Conservation (phyloP, 2,113 vertebrate genomes). For the Pycnonotus jocosus region DNA sequence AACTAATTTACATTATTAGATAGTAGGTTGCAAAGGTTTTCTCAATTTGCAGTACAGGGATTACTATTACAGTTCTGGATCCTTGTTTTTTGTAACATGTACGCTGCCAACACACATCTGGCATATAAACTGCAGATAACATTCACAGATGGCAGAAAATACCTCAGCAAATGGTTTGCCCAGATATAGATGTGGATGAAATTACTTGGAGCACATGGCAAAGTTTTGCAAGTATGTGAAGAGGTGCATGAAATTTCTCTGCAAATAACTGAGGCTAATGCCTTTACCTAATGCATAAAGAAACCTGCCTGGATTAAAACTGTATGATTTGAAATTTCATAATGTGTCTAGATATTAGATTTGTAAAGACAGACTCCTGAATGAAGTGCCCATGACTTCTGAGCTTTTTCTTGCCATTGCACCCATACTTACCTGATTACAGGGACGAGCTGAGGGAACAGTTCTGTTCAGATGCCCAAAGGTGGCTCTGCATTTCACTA, state of each 20-base stretch:
- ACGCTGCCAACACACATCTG: conserved; percentile 41
- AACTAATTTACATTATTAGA: not conserved
- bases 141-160: conserved; percentile 45
- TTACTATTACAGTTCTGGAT: not conserved
- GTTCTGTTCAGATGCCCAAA: not conserved
- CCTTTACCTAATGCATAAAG: not conserved
- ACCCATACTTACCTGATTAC: not conserved
- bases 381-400: rapidly evolving
- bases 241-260: not conserved
- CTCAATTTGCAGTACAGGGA: not conserved
- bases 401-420: not conserved
- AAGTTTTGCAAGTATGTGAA: not conserved
- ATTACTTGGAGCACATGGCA: not conserved
- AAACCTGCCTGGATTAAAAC: not conserved
- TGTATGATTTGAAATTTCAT: not conserved
- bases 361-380: not conserved
- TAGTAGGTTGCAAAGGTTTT: not conserved
- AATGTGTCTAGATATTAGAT: not conserved
- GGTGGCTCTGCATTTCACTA: not conserved
- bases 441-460: not conserved
- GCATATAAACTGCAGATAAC: conserved; percentile 25
- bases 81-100: not conserved
- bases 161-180: conserved; percentile 31
- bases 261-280: not conserved
- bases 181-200: conserved; percentile 4